A percentile compares a stretch with the other conserved stretches of the same genome.
Conservation (phyloP, 2,113 vertebrate species). For the Austrofundulus limnaeus region DNA sequence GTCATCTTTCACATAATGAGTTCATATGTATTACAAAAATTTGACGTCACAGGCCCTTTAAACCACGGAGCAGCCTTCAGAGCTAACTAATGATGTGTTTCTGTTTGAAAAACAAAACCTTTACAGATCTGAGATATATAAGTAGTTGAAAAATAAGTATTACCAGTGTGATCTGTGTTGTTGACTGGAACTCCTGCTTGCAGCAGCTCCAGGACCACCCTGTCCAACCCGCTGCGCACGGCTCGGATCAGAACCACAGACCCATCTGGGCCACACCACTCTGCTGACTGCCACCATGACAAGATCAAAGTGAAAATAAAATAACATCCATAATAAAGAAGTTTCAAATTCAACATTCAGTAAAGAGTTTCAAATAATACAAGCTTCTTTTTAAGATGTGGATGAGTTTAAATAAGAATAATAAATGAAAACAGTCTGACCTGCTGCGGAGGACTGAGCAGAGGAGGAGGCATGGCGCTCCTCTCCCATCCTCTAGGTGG, state of each 20-base stretch:
- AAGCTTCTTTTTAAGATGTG: not conserved
- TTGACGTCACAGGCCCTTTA: too few relatives aligned
- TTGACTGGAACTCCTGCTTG: slow-evolving; percentile 85
- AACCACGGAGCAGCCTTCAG: too few relatives aligned
- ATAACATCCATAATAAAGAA: not conserved
- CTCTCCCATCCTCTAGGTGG: slow-evolving; percentile 80
- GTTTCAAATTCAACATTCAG: not conserved
- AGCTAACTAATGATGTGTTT: too few relatives aligned
- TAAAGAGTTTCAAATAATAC: not conserved
- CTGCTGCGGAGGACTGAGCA: slow-evolving; percentile 75
- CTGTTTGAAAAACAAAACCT: too few relatives aligned
- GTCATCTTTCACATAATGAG: too few relatives aligned
- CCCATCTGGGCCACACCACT: slow-evolving; percentile 82
- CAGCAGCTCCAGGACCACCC: slow-evolving; percentile 87
- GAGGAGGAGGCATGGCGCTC: slow-evolving; percentile 67
- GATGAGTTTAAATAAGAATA: not conserved
- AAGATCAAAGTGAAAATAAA: not conserved
- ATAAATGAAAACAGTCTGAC: not conserved
- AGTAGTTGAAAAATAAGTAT: slow-evolving; percentile 13
- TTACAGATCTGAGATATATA: too few relatives aligned
- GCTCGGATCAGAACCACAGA: slow-evolving; percentile 88
- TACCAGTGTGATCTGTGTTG: slow-evolving; percentile 87
- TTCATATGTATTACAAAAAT: too few relatives aligned
- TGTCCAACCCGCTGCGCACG: slow-evolving; percentile 84
- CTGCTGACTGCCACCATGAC: slow-evolving; percentile 62